A percentile compares a stretch with the other conserved stretches of the same genome.
These are phyloP conservation scores for Isaurus tuberculatus DNA, from an alignment of 92 coral and sea anemone species.

Conservation along the genomic window DNA sequence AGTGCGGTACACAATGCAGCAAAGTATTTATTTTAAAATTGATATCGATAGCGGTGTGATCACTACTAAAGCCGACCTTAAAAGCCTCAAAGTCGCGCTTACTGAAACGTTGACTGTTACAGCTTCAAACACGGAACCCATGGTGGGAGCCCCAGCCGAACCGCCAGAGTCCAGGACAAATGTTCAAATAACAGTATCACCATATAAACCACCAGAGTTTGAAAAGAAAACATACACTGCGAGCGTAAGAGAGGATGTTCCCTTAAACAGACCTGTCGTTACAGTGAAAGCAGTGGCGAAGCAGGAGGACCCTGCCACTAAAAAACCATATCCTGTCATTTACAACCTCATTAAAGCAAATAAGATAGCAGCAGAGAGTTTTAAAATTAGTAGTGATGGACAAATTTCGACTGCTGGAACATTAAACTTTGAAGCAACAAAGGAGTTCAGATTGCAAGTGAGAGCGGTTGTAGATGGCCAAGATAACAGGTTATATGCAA, in stretches of 20 bases:
- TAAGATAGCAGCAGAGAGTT: constrained; percentile 67
- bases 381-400: constrained; percentile 77
- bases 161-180: constrained; percentile 66
- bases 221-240: constrained; percentile 42
- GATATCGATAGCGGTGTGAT: constrained; percentile 29
- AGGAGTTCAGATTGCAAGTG: constrained; percentile 73
- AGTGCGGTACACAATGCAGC: constrained; percentile 47
- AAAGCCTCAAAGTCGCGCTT: not conserved
- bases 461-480: constrained; percentile 71
- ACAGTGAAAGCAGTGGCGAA: constrained; percentile 63
- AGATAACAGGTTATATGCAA: constrained; percentile 61
- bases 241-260: constrained; percentile 58
- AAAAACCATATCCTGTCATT: constrained; percentile 15
- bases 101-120: constrained; percentile 67
- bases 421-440: constrained; percentile 72
- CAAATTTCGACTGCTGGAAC: constrained; percentile 72
- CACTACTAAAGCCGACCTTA: constrained; percentile 66
- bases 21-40: constrained; percentile 53
- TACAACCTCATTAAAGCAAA: constrained; percentile 83
- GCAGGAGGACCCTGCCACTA: not conserved
- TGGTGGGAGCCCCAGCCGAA: constrained; percentile 44
- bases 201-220: constrained; percentile 67
- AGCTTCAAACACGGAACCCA: constrained; percentile 75
- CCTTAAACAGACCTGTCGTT: constrained; percentile 34
- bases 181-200: constrained; percentile 74